These are phyloP conservation scores for Brachylomia viminalis DNA, from an alignment of 2,888 invertebrate genomes.

Conservation along the genomic window DNA sequence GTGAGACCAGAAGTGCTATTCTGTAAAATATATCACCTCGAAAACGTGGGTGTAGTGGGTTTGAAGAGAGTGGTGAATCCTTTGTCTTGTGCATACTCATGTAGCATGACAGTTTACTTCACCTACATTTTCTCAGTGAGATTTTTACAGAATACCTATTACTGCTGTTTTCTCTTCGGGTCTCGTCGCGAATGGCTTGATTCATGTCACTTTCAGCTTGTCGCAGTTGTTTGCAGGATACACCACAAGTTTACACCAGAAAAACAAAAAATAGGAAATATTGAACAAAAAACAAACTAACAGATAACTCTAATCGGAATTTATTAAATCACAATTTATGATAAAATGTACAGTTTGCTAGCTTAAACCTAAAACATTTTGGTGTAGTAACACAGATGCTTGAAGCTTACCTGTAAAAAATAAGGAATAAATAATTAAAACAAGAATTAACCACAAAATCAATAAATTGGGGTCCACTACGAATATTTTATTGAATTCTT, in stretches of 20 bases:
- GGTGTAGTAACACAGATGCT: constrained; percentile 66
- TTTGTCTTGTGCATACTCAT: neutral
- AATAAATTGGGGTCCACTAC: too few relatives aligned
- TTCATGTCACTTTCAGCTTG: neutral
- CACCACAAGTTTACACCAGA: neutral
- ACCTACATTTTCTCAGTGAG: neutral
- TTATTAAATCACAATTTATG: constrained; percentile 77
- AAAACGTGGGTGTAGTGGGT: neutral
- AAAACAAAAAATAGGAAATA: neutral
- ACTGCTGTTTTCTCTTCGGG: neutral
- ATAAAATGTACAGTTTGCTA: constrained; percentile 81
- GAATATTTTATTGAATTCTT: neutral
- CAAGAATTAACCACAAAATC: neutral
- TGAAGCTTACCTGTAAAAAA: constrained; percentile 71
- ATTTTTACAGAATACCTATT: neutral
- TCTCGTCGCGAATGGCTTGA: neutral
- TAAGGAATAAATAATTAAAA: constrained; percentile 1
- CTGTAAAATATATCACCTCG: too few relatives aligned
- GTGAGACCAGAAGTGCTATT: too few relatives aligned
- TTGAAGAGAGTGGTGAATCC: neutral
- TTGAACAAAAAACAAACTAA: constrained; percentile 4
- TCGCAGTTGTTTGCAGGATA: neutral
- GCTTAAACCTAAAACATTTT: constrained; percentile 80
- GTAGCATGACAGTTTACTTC: neutral
- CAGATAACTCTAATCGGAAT: constrained; percentile 68